Evolutionary conservation across 2,888 invertebrate genomes (phyloP).

Genomic region (Suillia variegata): DNA sequence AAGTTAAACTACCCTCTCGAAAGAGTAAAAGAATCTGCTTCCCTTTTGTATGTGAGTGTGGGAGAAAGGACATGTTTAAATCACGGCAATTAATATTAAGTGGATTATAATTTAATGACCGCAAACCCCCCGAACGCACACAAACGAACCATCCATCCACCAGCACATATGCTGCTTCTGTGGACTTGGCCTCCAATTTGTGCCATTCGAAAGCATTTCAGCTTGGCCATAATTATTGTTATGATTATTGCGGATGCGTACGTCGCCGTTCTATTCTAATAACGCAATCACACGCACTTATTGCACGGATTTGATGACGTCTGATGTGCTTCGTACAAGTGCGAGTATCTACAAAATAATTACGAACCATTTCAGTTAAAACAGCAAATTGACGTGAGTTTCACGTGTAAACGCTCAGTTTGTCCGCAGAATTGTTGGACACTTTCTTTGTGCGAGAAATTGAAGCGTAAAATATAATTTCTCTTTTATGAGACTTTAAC

Average conservation of each 20-base stretch:
- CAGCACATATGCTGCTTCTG: not conserved
- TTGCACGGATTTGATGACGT: slow-evolving; percentile 41
- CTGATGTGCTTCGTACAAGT: slow-evolving; percentile 18
- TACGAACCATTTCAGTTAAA: slow-evolving; percentile 30
- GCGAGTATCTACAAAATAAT: slow-evolving; percentile 13
- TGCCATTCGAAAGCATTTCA: not conserved
- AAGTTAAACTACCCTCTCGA: not conserved
- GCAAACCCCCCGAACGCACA: slow-evolving; percentile 30
- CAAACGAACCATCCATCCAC: slow-evolving; percentile 24
- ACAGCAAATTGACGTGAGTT: slow-evolving; percentile 40
- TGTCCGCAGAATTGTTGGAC: not conserved
- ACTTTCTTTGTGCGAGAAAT: not conserved
- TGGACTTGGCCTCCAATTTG: slow-evolving; percentile 19
- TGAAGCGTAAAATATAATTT: slow-evolving; percentile 12
- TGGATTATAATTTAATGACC: slow-evolving; percentile 58
- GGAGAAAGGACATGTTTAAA: slow-evolving; percentile 38
- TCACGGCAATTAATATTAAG: slow-evolving; percentile 58
- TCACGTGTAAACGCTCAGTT: slow-evolving; percentile 40
- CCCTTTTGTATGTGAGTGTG: slow-evolving; percentile 16
- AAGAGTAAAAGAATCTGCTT: too few relatives aligned
- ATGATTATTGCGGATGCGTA: slow-evolving; percentile 20
- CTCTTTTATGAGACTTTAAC: not conserved
- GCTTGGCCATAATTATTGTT: slow-evolving; percentile 39
- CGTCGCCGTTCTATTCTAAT: slow-evolving; percentile 41
- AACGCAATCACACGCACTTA: slow-evolving; percentile 45